Evolutionary conservation across 1,140 invertebrate species (phyloP).

Genomic region (Drosophila kepulauana): DNA sequence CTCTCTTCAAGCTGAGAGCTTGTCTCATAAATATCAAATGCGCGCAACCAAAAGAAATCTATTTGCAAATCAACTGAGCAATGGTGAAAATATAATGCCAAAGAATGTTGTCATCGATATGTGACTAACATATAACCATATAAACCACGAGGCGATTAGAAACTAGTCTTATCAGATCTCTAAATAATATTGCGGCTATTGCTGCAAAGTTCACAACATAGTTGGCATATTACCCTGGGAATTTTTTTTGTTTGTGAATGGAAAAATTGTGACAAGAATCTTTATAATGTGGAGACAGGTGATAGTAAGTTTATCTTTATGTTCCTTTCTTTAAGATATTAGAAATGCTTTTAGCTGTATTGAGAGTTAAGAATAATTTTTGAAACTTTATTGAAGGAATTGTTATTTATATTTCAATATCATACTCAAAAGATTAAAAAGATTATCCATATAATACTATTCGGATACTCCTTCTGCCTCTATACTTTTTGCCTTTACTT

Average conservation of each 20-base stretch:
- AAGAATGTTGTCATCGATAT: constrained; percentile 27
- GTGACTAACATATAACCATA: not conserved
- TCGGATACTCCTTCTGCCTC: no score
- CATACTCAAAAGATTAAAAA: no score
- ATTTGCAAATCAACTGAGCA: constrained; percentile 11
- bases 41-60: not conserved
- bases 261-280: no score
- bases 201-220: not conserved
- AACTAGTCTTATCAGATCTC: constrained; percentile 20
- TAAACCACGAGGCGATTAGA: constrained; percentile 2
- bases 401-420: no score
- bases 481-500: no score
- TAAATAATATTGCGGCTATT: not conserved
- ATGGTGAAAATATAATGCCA: constrained; percentile 9
- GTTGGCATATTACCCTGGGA: not conserved
- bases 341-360: no score
- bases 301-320: no score
- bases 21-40: constrained; percentile 26
- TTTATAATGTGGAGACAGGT: no score
- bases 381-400: no score
- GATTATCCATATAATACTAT: no score
- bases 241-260: not conserved
- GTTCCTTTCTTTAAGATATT: no score
- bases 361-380: no score
- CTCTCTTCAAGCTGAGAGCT: not conserved